A percentile compares a stretch with the other conserved stretches of the same genome.
These are phyloP conservation scores for Margaritifera margaritifera DNA, from an alignment of 2,888 invertebrate species.

Conservation along the genomic window DNA sequence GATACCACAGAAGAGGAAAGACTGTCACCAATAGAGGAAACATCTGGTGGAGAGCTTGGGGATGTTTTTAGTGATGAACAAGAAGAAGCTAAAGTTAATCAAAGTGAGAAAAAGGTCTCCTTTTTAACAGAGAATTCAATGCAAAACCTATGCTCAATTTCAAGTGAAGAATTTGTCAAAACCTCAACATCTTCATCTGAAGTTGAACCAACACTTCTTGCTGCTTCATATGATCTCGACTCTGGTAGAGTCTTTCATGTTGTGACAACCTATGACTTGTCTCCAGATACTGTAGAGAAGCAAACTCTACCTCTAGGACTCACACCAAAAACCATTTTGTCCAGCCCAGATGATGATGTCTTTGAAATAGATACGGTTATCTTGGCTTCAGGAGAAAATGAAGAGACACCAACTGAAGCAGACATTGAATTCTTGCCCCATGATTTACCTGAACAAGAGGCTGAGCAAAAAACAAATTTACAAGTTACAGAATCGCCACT, in stretches of 20 bases:
- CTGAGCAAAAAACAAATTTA: slow-evolving; percentile 12
- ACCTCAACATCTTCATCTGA: slow-evolving; percentile 82
- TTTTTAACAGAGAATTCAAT: slow-evolving; percentile 53
- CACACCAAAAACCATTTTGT: slow-evolving; percentile 66
- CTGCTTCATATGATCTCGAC: slow-evolving; percentile 86
- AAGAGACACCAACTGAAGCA: slow-evolving; percentile 45
- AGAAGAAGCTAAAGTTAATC: slow-evolving; percentile 32
- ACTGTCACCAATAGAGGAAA: slow-evolving; percentile 64
- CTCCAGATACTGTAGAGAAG: slow-evolving; percentile 70
- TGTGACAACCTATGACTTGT: slow-evolving; percentile 69
- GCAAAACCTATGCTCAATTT: slow-evolving; percentile 54
- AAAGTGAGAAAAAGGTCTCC: slow-evolving; percentile 56
- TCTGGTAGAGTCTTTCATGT: slow-evolving; percentile 73
- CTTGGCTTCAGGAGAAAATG: slow-evolving; percentile 17
- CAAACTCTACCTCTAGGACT: slow-evolving; percentile 80
- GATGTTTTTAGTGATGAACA: slow-evolving; percentile 48
- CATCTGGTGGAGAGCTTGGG: slow-evolving; percentile 45
- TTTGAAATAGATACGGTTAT: slow-evolving; percentile 61
- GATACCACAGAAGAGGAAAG: slow-evolving; percentile 67
- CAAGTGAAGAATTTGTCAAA: slow-evolving; percentile 65
- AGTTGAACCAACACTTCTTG: slow-evolving; percentile 87
- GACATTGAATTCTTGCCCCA: slow-evolving; percentile 36
- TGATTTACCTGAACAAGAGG: slow-evolving; percentile 22
- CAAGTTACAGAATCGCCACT: slow-evolving; percentile 37
- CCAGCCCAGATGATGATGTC: slow-evolving; percentile 73